Conservation (phyloP, 2,113 vertebrate species). For the Paraplagusia blochii region DNA sequence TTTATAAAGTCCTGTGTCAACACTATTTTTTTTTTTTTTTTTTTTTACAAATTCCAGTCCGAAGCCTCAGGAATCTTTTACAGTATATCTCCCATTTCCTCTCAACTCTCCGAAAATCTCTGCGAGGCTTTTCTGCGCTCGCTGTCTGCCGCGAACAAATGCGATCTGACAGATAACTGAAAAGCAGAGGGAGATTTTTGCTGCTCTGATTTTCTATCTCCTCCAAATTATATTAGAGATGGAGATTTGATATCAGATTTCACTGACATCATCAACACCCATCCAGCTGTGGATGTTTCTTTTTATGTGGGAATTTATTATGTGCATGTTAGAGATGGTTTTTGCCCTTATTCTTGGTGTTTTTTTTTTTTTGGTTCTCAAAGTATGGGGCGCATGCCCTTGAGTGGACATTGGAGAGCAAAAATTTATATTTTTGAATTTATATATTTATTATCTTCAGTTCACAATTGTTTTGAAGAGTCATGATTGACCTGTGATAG, state of each 20-base stretch:
- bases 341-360: no score
- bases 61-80: conserved; percentile 55
- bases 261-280: neutral
- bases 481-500: no score
- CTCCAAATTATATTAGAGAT: conserved; percentile 1
- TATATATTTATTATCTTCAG: no score
- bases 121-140: neutral
- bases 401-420: no score
- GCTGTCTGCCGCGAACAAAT: conserved; percentile 5
- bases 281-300: neutral
- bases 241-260: conserved; percentile 2
- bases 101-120: conserved; percentile 17
- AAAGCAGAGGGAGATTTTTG: conserved; percentile 5
- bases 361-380: no score
- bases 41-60: conserved; percentile 35
- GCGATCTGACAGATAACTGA: conserved; percentile 17
- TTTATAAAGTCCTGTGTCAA: conserved; percentile 53
- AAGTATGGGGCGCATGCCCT: no score
- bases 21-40: conserved; percentile 27
- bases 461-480: no score
- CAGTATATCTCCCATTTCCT: conserved; percentile 16
- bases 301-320: neutral
- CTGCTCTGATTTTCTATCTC: conserved; percentile 1
- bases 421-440: no score
- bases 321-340: no score